Evolutionary conservation across 2,888 invertebrate genomes (phyloP), one percentile per base, ranked within the genome.

Genomic region (Stenchaetothrips biformis): DNA sequence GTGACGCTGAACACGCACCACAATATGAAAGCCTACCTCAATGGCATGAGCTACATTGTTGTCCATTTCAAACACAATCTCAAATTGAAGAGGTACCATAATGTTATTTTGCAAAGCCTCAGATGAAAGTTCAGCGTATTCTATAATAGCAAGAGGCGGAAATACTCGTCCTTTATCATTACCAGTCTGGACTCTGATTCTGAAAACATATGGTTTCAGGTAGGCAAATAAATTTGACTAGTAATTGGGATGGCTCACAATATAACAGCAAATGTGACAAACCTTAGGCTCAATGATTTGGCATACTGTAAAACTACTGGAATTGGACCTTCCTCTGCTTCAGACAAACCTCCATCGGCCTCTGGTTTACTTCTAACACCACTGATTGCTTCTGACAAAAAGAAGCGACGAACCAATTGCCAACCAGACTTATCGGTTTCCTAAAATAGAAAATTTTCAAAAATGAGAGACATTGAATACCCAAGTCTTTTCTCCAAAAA

Each of bases 381-480:
- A 83, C 88, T 88, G 21, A 89, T 84, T 80, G 88, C 90, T 84
- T 93, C 93, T 79, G 92, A 88, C 9, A 93, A 84, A 86, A 92
- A 93, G 85, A 94, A 92, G 81, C 94, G 88, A 82, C 91, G 88
- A 0, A 91, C 90, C 53, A 94, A 85, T 84, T 91, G 89, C 92
- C 92, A 93, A 78, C 89, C 89, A 53, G 88, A 88, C 77, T 86
- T 85, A 82, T 89, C 88, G 37, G 86, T 83, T 8, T 85, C 88
- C 90, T 90, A 48, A 80, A 78, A 62, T 48, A 80, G 80, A 78
- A 77, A n/a, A 77, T 81, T 81, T 78, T 48, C 80, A 81, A 21
- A 79, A 48, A 62, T 53, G 48, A 37, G 53, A 25, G 25, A 79
- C n/a, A n/a, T 53, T 81, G 18, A 81, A 27, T 48, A 47, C 48